A percentile compares a stretch with the other conserved stretches of the same genome.
Conservation (phyloP, 1,140 invertebrate genomes). For the Drusus annulatus region DNA sequence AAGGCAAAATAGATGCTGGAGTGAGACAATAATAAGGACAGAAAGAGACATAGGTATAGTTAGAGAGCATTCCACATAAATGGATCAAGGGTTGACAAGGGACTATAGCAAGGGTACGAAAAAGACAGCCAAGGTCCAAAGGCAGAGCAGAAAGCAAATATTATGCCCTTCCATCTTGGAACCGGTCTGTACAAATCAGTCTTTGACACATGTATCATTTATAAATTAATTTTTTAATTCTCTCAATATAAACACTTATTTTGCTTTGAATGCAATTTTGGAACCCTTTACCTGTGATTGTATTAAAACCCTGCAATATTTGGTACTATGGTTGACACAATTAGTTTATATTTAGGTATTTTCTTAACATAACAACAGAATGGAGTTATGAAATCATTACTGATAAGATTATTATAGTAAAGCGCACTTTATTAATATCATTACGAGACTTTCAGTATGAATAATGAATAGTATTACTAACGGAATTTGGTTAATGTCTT, state of each 20-base stretch:
- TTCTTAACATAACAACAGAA: too few relatives aligned
- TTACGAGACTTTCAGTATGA: neutral
- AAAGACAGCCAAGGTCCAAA: neutral
- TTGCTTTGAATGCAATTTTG: constrained; percentile 55
- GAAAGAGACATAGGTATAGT: constrained; percentile 32
- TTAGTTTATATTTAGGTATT: neutral
- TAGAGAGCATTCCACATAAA: constrained; percentile 52
- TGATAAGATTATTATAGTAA: too few relatives aligned
- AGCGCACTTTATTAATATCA: too few relatives aligned
- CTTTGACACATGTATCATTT: neutral
- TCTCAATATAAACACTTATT: constrained; percentile 52
- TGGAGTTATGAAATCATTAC: too few relatives aligned
- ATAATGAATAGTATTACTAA: too few relatives aligned
- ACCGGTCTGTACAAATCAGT: too few relatives aligned
- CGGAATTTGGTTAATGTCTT: too few relatives aligned
- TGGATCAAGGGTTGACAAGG: constrained; percentile 23
- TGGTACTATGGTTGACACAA: neutral
- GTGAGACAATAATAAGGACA: constrained; percentile 47
- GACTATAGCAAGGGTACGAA: neutral
- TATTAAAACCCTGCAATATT: too few relatives aligned
- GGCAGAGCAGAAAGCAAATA: neutral
- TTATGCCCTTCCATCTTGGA: too few relatives aligned
- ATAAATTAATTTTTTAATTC: neutral
- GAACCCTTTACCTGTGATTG: neutral
- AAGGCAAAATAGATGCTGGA: constrained; percentile 59